Percentiles rank a stretch among this genome's conserved stretches.
Evolutionary conservation across 2,888 invertebrate genomes (phyloP).

Genomic region (Gibbula magus): DNA sequence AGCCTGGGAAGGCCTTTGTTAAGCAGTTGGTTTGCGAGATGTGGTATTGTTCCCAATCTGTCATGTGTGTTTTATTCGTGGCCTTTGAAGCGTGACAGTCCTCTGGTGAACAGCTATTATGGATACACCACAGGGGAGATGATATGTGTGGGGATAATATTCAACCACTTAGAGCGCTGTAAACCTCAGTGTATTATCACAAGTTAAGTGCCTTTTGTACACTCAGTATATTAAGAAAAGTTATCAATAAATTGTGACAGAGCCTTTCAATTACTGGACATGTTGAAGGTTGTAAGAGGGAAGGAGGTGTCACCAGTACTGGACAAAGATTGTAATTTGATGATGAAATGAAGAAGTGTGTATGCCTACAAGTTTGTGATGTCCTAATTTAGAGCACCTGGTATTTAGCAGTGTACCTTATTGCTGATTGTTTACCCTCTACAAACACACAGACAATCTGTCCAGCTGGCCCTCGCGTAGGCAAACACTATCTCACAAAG

Average conservation of each 20-base stretch:
- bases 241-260: not conserved
- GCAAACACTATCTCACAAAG: too few relatives aligned
- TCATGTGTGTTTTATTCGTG: constrained; percentile 17
- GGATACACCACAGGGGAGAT: not conserved
- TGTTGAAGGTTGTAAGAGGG: not conserved
- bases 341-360: not conserved
- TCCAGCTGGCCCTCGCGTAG: too few relatives aligned
- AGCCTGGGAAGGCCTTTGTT: constrained; percentile 15
- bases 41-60: constrained; percentile 14
- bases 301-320: not conserved
- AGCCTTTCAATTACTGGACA: constrained; percentile 1
- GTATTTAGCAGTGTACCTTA: too few relatives aligned
- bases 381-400: too few relatives aligned
- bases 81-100: constrained; percentile 6
- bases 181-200: constrained; percentile 16
- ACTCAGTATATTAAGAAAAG: not conserved
- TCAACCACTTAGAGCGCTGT: constrained; percentile 19
- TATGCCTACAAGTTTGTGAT: not conserved
- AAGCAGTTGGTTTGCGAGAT: constrained; percentile 18
- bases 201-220: constrained; percentile 21
- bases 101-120: constrained; percentile 6
- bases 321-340: not conserved
- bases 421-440: too few relatives aligned
- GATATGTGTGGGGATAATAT: constrained; percentile 23
- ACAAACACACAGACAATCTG: too few relatives aligned